These are phyloP conservation scores for Antennarius striatus DNA, from an alignment of 2,113 vertebrate genomes.

Conservation along the genomic window DNA sequence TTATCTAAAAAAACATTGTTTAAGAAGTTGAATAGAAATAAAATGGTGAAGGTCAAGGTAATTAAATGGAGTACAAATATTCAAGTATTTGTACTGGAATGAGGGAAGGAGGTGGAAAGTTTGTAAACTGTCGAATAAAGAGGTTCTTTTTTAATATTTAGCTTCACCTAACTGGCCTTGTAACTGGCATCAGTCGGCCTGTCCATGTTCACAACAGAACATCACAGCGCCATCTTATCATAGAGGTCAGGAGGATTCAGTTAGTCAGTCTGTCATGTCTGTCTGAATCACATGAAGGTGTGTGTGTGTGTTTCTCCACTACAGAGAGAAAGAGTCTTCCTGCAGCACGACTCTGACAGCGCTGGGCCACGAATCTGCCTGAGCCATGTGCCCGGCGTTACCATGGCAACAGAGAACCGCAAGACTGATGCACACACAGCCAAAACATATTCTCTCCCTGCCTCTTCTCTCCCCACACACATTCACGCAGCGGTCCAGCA, in stretches of 20 bases:
- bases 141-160: constrained; percentile 37
- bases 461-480: constrained; percentile 34
- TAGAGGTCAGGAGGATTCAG: constrained; percentile 34
- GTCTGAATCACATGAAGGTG: constrained; percentile 50
- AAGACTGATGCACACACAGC: constrained; percentile 63
- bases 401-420: constrained; percentile 81
- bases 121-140: constrained; percentile 44
- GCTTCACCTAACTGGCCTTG: constrained; percentile 46
- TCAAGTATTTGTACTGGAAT: constrained; percentile 33
- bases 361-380: constrained; percentile 73
- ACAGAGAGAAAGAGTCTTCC: constrained; percentile 65
- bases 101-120: constrained; percentile 12
- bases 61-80: constrained; percentile 20
- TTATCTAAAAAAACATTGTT: constrained; percentile 17
- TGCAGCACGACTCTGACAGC: constrained; percentile 77
- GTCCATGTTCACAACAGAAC: constrained; percentile 17
- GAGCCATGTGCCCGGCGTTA: constrained; percentile 80
- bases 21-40: constrained; percentile 17
- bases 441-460: constrained; percentile 52
- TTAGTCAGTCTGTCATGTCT: constrained; percentile 35
- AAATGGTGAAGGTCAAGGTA: constrained; percentile 5
- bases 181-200: constrained; percentile 31
- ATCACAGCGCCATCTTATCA: constrained; percentile 16
- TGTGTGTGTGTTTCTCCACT: constrained; percentile 43
- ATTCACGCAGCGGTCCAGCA: constrained; percentile 70